Percentiles rank a stretch among this genome's conserved stretches.
phyloP scores from a whole-genome alignment of 1,140 invertebrate genomes.

The Papilio polyxenes region DNA sequence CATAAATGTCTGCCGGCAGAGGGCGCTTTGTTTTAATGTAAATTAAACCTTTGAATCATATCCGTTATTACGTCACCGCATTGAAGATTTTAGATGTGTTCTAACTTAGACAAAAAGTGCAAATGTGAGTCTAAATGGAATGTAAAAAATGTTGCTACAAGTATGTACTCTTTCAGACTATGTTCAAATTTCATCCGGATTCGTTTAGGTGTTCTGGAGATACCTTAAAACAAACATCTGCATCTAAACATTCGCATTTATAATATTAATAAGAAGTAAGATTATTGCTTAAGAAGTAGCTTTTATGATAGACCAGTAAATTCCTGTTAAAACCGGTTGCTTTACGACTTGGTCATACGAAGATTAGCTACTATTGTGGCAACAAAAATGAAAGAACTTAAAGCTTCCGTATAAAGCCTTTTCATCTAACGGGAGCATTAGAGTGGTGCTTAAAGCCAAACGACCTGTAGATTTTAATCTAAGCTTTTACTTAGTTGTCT shows the following conservation, averaged over 20 bases:
- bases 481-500: background rate
- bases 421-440: conserved; percentile 16
- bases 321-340: conserved; percentile 20
- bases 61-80: background rate
- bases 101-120: background rate
- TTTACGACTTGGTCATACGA: conserved; percentile 9
- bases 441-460: conserved; percentile 16
- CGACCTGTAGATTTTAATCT: conserved; percentile 23
- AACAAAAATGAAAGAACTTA: conserved; percentile 18
- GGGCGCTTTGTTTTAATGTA: background rate
- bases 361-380: conserved; percentile 17
- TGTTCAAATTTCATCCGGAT: no score
- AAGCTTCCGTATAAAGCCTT: conserved; percentile 19
- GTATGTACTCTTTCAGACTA: no score
- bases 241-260: no score
- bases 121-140: background rate
- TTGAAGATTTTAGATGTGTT: background rate
- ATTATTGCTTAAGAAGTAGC: no score
- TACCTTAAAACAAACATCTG: no score
- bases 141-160: no score
- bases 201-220: no score
- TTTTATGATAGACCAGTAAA: background rate
- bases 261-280: no score
- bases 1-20: background rate
- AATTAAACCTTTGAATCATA: background rate